Evolutionary conservation across 1,140 invertebrate species (phyloP).

Genomic region (Pseudomyrmex dendroicus): DNA sequence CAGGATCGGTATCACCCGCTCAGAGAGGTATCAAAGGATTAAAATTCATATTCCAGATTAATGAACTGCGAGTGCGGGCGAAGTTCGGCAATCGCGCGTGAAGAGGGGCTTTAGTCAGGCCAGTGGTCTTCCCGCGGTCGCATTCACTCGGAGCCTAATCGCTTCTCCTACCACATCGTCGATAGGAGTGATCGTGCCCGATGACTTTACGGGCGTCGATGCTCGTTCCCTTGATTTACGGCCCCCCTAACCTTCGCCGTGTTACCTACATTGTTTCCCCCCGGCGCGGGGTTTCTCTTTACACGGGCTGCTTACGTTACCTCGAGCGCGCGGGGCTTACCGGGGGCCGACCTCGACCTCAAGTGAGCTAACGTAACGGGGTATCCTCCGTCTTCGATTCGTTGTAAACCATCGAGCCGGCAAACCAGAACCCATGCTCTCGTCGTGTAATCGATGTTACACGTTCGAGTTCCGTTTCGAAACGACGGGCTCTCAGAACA

Average conservation of each 20-base stretch:
- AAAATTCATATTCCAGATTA: background rate
- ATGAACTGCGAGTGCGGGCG: background rate
- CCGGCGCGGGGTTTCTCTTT: slow-evolving; percentile 67
- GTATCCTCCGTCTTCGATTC: slow-evolving; percentile 45
- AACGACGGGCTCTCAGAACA: background rate
- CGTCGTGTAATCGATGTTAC: slow-evolving; percentile 56
- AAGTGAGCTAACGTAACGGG: slow-evolving; percentile 55
- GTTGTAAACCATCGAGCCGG: slow-evolving; percentile 53
- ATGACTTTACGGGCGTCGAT: slow-evolving; percentile 82
- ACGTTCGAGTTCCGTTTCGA: slow-evolving; percentile 1
- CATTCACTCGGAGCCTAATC: slow-evolving; percentile 66
- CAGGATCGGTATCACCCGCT: background rate
- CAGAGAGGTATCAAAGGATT: background rate
- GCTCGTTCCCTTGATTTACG: slow-evolving; percentile 82
- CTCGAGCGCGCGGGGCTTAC: slow-evolving; percentile 32
- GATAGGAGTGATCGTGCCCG: slow-evolving; percentile 77
- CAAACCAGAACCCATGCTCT: slow-evolving; percentile 50
- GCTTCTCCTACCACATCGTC: slow-evolving; percentile 61
- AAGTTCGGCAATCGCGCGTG: slow-evolving; percentile 11
- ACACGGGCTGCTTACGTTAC: slow-evolving; percentile 63
- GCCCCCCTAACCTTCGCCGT: slow-evolving; percentile 79
- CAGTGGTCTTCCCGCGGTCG: slow-evolving; percentile 40
- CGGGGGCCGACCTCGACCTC: slow-evolving; percentile 71
- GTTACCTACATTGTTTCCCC: slow-evolving; percentile 78
- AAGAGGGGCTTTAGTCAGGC: slow-evolving; percentile 12